Evolutionary conservation across 1,140 invertebrate genomes (phyloP).

Genomic region (Drosophila nasuta): DNA sequence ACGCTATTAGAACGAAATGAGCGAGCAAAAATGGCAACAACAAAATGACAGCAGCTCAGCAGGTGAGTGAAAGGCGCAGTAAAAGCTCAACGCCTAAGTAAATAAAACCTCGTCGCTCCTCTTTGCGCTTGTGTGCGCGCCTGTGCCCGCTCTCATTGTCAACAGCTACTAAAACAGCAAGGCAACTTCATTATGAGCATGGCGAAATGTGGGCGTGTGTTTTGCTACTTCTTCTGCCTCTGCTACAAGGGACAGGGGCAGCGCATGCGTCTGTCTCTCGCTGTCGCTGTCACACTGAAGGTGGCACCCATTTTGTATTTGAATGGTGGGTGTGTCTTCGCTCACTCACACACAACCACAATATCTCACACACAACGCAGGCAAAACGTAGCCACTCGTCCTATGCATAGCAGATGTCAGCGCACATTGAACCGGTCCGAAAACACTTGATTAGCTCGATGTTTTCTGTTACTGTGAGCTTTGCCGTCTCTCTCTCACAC

Average conservation of each 20-base stretch:
- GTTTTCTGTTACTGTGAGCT: slow-evolving; percentile 34
- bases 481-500: slow-evolving; percentile 12
- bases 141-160: slow-evolving; percentile 14
- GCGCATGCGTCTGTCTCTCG: slow-evolving; percentile 67
- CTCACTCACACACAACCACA: slow-evolving; percentile 22
- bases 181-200: slow-evolving; percentile 48
- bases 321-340: slow-evolving; percentile 64
- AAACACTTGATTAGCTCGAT: slow-evolving; percentile 76
- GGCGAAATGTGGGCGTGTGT: slow-evolving; percentile 59
- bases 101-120: slow-evolving; percentile 56
- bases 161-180: slow-evolving; percentile 51
- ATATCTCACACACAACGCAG: slow-evolving; percentile 18
- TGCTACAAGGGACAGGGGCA: slow-evolving; percentile 27
- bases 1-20: slow-evolving; percentile 71
- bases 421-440: slow-evolving; percentile 51
- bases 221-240: slow-evolving; percentile 7
- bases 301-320: slow-evolving; percentile 67
- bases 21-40: slow-evolving; percentile 71
- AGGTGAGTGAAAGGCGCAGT: slow-evolving; percentile 62
- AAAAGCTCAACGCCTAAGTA: slow-evolving; percentile 77
- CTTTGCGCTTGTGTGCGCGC: not conserved
- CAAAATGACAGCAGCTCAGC: slow-evolving; percentile 70
- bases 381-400: not conserved
- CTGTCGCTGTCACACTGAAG: slow-evolving; percentile 11
- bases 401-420: slow-evolving; percentile 7